Conservation (phyloP, 1,140 invertebrate species). For the Globodera ellingtonae region DNA sequence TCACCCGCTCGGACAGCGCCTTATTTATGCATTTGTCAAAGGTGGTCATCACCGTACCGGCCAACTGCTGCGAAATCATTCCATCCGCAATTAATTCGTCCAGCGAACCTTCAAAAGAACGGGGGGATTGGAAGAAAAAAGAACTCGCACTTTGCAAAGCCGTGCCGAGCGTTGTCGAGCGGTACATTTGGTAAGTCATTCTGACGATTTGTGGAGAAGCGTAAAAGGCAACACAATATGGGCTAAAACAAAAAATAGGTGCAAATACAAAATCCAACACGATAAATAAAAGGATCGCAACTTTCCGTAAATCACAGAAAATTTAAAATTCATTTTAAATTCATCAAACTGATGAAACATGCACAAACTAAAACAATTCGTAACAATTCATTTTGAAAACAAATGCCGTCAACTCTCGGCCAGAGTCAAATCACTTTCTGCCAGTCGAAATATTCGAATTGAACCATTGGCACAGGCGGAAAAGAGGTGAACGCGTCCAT, state of each 20-base stretch:
- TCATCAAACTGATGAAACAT: background rate
- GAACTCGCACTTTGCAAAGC: conserved; percentile 77
- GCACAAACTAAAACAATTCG: too few species aligned
- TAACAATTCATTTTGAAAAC: too few species aligned
- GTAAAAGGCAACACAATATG: conserved; percentile 16
- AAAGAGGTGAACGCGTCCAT: conserved; percentile 20
- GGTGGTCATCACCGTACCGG: conserved; percentile 86
- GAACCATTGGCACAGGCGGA: conserved; percentile 41
- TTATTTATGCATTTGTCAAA: conserved; percentile 97
- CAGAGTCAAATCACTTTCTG: background rate
- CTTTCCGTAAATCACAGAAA: background rate
- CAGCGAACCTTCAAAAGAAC: conserved; percentile 68
- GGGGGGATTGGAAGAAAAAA: background rate
- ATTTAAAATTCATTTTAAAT: background rate
- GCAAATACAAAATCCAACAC: conserved; percentile 65
- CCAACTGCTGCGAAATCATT: conserved; percentile 87
- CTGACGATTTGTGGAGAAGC: conserved; percentile 64
- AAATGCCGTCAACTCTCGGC: background rate
- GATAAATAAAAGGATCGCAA: background rate
- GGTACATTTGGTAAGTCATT: conserved; percentile 94
- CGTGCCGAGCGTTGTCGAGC: conserved; percentile 94
- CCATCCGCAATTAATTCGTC: conserved; percentile 92
- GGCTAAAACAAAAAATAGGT: conserved; percentile 8
- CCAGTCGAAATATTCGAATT: conserved; percentile 37
- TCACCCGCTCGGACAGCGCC: conserved; percentile 74